These are phyloP conservation scores for Subacronicta megacephala DNA, from an alignment of 2,888 invertebrate species.

Conservation along the genomic window DNA sequence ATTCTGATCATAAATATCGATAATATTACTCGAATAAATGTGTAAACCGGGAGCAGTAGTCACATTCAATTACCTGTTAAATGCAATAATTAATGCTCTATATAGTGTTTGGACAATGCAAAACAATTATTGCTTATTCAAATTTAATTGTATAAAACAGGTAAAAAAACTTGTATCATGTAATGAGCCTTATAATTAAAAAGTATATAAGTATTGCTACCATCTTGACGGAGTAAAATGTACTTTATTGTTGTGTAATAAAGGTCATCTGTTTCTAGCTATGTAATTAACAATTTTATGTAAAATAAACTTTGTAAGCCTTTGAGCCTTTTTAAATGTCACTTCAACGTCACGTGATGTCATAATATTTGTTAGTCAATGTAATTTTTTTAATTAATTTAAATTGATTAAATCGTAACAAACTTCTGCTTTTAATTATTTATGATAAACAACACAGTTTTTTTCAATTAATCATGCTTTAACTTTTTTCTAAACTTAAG, in stretches of 20 bases:
- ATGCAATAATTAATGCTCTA: too few species aligned
- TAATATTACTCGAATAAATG: neutral
- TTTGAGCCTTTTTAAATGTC: too few species aligned
- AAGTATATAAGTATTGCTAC: too few species aligned
- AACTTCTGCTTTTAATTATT: slow-evolving; percentile 44
- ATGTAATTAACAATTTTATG: neutral
- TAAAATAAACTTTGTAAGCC: slow-evolving; percentile 1
- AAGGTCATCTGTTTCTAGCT: slow-evolving; percentile 14
- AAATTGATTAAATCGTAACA: slow-evolving; percentile 29
- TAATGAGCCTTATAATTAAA: too few species aligned
- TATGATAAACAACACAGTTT: slow-evolving; percentile 34
- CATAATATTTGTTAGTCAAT: slow-evolving; percentile 50
- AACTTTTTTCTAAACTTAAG: slow-evolving; percentile 14
- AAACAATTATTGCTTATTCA: too few species aligned
- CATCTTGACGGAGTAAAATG: neutral
- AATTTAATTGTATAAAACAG: too few species aligned
- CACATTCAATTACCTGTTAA: too few species aligned
- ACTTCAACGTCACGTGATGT: slow-evolving; percentile 27
- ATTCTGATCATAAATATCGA: too few species aligned
- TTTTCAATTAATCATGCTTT: slow-evolving; percentile 34
- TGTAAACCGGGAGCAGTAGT: too few species aligned
- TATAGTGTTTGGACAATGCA: too few species aligned
- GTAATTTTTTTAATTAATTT: slow-evolving; percentile 38
- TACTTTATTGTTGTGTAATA: neutral
- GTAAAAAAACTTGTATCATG: too few species aligned